These are phyloP conservation scores for Seladonia tumulorum DNA, from an alignment of 2,888 invertebrate genomes.

Conservation along the genomic window DNA sequence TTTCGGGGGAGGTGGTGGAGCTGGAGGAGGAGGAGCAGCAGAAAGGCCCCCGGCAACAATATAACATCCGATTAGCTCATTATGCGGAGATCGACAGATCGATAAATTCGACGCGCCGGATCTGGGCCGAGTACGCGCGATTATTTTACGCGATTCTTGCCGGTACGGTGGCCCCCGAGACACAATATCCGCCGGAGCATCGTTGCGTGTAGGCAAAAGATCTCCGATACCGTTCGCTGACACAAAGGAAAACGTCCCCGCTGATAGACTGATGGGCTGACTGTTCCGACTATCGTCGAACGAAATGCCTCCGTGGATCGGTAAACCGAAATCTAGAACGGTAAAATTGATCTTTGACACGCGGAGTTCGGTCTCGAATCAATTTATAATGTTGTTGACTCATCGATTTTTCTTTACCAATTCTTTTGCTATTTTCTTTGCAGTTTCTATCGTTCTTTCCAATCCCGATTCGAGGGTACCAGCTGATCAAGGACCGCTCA, in stretches of 20 bases:
- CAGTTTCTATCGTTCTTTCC: no score
- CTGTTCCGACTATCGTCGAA: conserved; percentile 24
- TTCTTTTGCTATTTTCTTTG: no score
- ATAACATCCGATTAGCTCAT: conserved; percentile 81
- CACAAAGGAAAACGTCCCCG: conserved; percentile 35
- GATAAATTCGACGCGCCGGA: conserved; percentile 79
- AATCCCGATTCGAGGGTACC: no score
- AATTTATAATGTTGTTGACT: no score
- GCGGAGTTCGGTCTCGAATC: neutral
- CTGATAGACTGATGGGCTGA: conserved; percentile 34
- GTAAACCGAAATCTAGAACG: neutral
- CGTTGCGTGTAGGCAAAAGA: conserved; percentile 44
- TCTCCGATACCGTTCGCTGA: conserved; percentile 3
- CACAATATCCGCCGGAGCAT: conserved; percentile 38
- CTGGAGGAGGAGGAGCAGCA: neutral
- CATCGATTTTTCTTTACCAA: no score
- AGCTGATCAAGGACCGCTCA: no score
- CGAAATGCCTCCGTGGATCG: neutral
- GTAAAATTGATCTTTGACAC: neutral
- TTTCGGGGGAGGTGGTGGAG: neutral
- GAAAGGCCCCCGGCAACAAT: conserved; percentile 55
- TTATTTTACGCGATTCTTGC: conserved; percentile 67
- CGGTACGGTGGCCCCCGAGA: conserved; percentile 49
- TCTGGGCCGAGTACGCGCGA: conserved; percentile 66
- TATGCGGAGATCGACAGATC: conserved; percentile 79